Conservation (phyloP, 2,113 vertebrate species). For the Istiophorus platypterus region DNA sequence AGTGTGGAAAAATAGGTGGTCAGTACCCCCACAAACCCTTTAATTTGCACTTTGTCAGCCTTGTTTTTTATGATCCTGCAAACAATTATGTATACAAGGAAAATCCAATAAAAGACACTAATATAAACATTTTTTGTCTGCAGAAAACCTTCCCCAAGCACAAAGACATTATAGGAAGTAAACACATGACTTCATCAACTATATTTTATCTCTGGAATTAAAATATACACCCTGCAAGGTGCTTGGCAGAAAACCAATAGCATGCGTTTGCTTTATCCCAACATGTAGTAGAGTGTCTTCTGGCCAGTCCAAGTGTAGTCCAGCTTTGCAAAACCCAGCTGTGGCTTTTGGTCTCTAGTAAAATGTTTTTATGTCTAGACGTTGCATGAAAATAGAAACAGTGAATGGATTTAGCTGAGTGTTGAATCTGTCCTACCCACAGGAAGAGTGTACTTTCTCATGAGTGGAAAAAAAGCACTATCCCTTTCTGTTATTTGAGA, state of each 20-base stretch:
- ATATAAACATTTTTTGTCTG: constrained; percentile 81
- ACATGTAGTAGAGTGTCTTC: constrained; percentile 20
- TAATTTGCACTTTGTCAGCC: constrained; percentile 76
- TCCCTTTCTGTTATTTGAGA: constrained; percentile 45
- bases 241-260: constrained; percentile 60
- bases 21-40: constrained; percentile 75
- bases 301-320: constrained; percentile 28
- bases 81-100: constrained; percentile 81
- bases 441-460: constrained; percentile 69
- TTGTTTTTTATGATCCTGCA: constrained; percentile 76
- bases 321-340: constrained; percentile 55
- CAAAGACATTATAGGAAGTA: constrained; percentile 59
- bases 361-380: constrained; percentile 81
- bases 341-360: constrained; percentile 70
- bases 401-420: constrained; percentile 64
- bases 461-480: constrained; percentile 26
- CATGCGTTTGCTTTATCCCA: constrained; percentile 38
- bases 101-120: constrained; percentile 79
- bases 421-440: constrained; percentile 51
- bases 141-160: constrained; percentile 72
- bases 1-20: constrained; percentile 74
- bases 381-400: constrained; percentile 72
- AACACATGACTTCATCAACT: constrained; percentile 70
- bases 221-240: constrained; percentile 62
- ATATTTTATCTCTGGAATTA: constrained; percentile 58